Conservation (phyloP, 2,113 vertebrate genomes). For the Xenopus borealis region DNA sequence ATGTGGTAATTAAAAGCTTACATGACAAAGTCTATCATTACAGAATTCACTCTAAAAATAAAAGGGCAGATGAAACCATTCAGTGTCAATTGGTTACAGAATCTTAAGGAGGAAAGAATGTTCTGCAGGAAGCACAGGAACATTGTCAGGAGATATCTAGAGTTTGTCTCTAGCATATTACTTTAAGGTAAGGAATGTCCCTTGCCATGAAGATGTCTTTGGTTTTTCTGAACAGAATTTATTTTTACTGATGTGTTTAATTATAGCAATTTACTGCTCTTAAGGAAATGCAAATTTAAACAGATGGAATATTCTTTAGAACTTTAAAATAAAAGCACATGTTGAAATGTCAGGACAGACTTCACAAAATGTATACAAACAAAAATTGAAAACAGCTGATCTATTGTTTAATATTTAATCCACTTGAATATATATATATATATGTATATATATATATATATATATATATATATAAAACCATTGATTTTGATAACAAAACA, state of each 20-base stretch:
- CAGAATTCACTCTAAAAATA: not conserved
- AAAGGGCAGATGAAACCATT: not conserved
- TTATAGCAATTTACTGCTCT: conserved; percentile 6
- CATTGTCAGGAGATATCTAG: too few species aligned
- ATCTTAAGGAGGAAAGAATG: not conserved
- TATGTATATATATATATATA: not conserved
- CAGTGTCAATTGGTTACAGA: not conserved
- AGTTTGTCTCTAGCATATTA: not conserved
- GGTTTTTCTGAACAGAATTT: not conserved
- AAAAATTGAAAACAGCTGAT: not conserved
- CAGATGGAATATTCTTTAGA: conserved; percentile 10
- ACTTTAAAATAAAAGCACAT: conserved; percentile 6
- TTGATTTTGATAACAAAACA: not conserved
- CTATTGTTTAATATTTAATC: not conserved
- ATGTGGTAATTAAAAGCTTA: too few species aligned
- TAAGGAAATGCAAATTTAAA: conserved; percentile 1
- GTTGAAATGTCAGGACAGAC: not conserved
- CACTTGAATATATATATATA: not conserved
- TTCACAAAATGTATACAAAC: conserved; percentile 8
- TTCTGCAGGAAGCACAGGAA: not conserved
- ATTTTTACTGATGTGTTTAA: conserved; percentile 2
- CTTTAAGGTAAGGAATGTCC: conserved; percentile 2
- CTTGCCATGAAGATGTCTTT: not conserved
- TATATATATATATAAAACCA: too few species aligned
- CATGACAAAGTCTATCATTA: not conserved